Base-by-base conservation (phyloP, 2,888 invertebrate genomes). In the Lepas anatifera region DNA sequence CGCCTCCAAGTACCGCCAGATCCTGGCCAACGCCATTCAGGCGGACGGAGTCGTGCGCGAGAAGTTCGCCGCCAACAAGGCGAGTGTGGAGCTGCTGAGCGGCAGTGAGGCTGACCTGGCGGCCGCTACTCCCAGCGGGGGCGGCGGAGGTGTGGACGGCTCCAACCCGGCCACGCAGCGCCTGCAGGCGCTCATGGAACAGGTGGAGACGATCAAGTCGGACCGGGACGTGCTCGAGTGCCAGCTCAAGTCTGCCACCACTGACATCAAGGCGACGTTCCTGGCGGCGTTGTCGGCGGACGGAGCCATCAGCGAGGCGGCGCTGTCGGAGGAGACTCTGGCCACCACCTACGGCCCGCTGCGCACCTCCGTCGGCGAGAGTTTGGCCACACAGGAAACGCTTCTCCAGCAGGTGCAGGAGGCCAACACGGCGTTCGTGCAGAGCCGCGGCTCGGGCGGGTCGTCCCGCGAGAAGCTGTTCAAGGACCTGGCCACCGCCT, bases 161-260 rank as follows among this genome's bases (percentile, higher is more conserved):
- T 77, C 77, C 18, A n/a, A n/a, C n/a, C 77, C 77, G 13, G 85
- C 87, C 69, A 89, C 88, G 3, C 80, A 82, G 68, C 83, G 85
- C 72, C 84, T 98, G 73, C 85, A 88, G 73, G 81, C 81, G 68
- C 84, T 96, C 71, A 91, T 95, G 92, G 87, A 89, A 77, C 84
- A 88, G 74, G 87, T 86, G 78, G 78, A 80, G 77, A 50, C 71
- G 3, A 67, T 74, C 41, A 74, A 73, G 69, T 89, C 89, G 6
- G 94, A 95, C 81, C 86, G 97, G 66, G 95, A 95, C 80, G 87
- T 86, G 8, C 86, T 95, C 74, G 96, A 97, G 83, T 87, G 87
- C 3, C 92, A 94, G 80, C 82, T 96, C 48, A 92, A 92, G 77
- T 87, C 87, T 63, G 84, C 88, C 7, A 87, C 88, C 16, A 85